Conservation (phyloP, 2,888 invertebrate species). For the Trissolcus japonicus region DNA sequence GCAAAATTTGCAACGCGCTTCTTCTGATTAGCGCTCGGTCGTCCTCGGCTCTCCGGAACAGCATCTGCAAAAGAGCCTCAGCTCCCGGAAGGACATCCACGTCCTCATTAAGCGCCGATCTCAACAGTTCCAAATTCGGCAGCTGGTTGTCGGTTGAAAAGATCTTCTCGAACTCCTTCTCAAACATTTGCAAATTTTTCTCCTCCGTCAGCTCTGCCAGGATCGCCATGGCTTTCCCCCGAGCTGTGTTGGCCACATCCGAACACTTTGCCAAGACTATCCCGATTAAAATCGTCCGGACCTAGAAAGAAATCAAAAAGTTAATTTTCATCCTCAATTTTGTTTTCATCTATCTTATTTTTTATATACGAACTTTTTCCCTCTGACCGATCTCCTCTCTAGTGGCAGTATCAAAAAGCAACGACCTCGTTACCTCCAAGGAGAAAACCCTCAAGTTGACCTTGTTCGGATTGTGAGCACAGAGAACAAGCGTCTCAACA, state of each 20-base stretch:
- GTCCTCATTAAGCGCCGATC: conserved; percentile 58
- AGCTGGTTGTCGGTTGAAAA: conserved; percentile 21
- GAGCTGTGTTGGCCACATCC: conserved; percentile 78
- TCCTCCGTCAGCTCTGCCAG: conserved; percentile 78
- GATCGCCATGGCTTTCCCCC: conserved; percentile 80
- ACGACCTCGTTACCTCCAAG: conserved; percentile 77
- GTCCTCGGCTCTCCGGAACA: conserved; percentile 76
- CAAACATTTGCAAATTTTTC: conserved; percentile 43
- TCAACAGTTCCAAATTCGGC: conserved; percentile 61
- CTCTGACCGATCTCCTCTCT: too few species aligned
- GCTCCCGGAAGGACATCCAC: conserved; percentile 69
- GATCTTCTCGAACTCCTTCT: conserved; percentile 57
- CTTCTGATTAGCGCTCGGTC: conserved; percentile 78
- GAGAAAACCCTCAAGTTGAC: conserved; percentile 77
- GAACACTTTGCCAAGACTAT: conserved; percentile 78
- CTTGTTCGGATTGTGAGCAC: conserved; percentile 72
- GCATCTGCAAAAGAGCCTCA: conserved; percentile 70
- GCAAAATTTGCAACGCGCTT: conserved; percentile 66
- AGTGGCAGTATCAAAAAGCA: conserved; percentile 67
- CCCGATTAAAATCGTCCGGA: conserved; percentile 73
- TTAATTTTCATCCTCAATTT: too few species aligned
- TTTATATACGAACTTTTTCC: too few species aligned
- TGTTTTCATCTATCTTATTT: too few species aligned
- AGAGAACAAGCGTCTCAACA: conserved; percentile 63
- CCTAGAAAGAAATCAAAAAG: too few species aligned